Evolutionary conservation across 2,797 vertebrate species (phyloP).

Genomic region (Salarias fasciatus): DNA sequence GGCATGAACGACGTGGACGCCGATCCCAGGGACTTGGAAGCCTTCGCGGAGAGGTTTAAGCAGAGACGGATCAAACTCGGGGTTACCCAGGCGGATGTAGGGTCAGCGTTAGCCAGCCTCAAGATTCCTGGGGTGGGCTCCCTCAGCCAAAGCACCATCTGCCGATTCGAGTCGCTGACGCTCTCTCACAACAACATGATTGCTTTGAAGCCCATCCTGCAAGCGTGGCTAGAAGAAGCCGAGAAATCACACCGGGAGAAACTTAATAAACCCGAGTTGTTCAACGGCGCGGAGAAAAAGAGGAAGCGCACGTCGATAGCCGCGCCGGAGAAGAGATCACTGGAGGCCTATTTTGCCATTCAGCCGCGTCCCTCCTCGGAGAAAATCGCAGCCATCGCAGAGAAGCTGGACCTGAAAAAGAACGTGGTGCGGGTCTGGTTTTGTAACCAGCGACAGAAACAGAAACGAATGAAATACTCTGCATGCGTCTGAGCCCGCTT

Average conservation of each 20-base stretch:
- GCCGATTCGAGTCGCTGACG: constrained; percentile 93
- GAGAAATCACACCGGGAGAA: constrained; percentile 97
- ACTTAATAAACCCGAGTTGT: constrained; percentile 96
- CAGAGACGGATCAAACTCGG: constrained; percentile 98
- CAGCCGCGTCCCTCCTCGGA: constrained; percentile 96
- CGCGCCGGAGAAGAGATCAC: constrained; percentile 93
- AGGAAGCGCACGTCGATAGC: constrained; percentile 97
- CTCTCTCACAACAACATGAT: constrained; percentile 97
- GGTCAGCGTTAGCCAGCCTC: constrained; percentile 92
- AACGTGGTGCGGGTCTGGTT: constrained; percentile 99
- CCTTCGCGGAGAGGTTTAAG: constrained; percentile 97
- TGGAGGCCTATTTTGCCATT: constrained; percentile 96
- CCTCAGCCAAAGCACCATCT: constrained; percentile 95
- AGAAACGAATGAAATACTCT: constrained; percentile 99
- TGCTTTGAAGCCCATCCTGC: constrained; percentile 94
- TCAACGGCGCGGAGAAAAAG: constrained; percentile 96
- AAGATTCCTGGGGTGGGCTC: constrained; percentile 95
- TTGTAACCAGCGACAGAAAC: constrained; percentile 99
- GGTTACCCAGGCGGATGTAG: constrained; percentile 97
- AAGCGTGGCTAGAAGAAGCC: constrained; percentile 97
- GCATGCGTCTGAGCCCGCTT: constrained; percentile 87
- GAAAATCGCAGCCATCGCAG: constrained; percentile 96
- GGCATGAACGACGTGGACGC: constrained; percentile 97
- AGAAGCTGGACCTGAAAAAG: constrained; percentile 98
- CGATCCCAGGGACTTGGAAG: constrained; percentile 96